Evolutionary conservation across 2,113 vertebrate genomes (phyloP).

Genomic region (Raphicerus campestris): DNA sequence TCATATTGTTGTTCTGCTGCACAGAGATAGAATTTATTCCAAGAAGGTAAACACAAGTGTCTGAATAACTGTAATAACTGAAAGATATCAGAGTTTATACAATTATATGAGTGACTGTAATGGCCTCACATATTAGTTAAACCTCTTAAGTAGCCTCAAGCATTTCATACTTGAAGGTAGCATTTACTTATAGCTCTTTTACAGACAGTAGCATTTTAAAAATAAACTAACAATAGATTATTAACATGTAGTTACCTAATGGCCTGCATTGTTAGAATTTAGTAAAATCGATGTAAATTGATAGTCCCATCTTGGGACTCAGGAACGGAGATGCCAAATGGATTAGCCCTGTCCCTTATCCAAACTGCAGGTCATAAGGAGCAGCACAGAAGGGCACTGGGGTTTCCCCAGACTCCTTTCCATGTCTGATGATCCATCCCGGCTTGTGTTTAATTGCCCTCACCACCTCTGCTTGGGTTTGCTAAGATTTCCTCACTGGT

Average conservation of each 20-base stretch:
- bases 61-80: not conserved
- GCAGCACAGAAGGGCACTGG: not conserved
- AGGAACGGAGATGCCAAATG: not conserved
- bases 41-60: not conserved
- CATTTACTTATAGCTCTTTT: not conserved
- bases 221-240: not conserved
- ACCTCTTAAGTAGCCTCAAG: not conserved
- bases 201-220: not conserved
- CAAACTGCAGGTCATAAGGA: not conserved
- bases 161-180: not conserved
- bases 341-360: rapidly evolving
- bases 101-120: not conserved
- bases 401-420: not conserved
- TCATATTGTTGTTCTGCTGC: not conserved
- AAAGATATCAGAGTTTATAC: not conserved
- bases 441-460: not conserved
- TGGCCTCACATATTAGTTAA: not conserved
- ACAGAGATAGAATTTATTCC: not conserved
- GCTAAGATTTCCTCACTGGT: not conserved
- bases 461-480: not conserved
- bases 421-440: not conserved
- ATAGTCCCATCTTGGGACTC: not conserved
- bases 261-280: not conserved
- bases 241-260: not conserved
- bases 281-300: not conserved